A percentile compares a stretch with the other conserved stretches of the same genome.
These are phyloP conservation scores for Cyanoliseus patagonus DNA, from an alignment of 2,113 vertebrate species.

Conservation along the genomic window DNA sequence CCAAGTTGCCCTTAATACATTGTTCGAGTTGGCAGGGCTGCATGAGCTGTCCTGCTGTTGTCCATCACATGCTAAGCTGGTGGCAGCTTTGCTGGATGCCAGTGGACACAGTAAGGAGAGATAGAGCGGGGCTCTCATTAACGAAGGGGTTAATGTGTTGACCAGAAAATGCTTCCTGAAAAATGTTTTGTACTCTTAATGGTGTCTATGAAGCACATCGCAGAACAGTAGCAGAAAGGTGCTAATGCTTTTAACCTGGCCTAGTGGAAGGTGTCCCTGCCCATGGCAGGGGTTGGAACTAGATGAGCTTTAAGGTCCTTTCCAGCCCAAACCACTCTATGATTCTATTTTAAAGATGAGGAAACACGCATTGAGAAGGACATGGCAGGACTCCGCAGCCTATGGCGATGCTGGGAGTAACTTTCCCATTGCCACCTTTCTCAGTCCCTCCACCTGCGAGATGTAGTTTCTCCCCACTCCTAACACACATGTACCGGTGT, in stretches of 20 bases:
- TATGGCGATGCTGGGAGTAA: background rate
- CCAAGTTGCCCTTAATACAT: background rate
- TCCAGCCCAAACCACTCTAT: background rate
- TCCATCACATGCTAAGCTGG: rapidly evolving
- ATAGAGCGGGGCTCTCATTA: background rate
- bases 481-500: rapidly evolving
- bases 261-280: background rate
- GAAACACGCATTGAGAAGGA: rapidly evolving
- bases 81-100: background rate
- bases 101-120: rapidly evolving
- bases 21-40: background rate
- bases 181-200: background rate
- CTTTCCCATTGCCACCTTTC: rapidly evolving
- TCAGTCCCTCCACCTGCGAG: rapidly evolving
- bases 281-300: background rate
- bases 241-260: background rate
- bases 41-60: background rate
- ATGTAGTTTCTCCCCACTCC: background rate
- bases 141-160: background rate
- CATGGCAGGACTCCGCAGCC: rapidly evolving
- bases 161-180: background rate
- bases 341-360: background rate
- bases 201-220: background rate
- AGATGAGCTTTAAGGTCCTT: background rate
- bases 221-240: background rate